These are phyloP conservation scores for Matsumyia berberina DNA, from an alignment of 2,888 invertebrate genomes.

Conservation along the genomic window DNA sequence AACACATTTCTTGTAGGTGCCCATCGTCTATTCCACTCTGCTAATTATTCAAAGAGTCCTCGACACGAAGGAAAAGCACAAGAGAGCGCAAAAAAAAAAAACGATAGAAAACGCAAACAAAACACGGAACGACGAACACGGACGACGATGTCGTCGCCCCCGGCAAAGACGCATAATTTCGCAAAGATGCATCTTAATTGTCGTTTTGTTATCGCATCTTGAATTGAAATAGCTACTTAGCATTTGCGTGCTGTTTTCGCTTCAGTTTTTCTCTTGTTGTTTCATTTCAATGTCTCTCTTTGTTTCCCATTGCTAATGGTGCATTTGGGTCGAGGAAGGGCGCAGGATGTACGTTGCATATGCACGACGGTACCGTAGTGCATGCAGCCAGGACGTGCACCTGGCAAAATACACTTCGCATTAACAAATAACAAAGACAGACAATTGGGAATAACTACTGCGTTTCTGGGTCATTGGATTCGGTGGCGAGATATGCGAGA, in stretches of 20 bases:
- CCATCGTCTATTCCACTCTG: constrained; percentile 44
- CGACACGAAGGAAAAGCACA: constrained; percentile 14
- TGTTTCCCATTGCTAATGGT: constrained; percentile 55
- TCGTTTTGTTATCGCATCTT: constrained; percentile 75
- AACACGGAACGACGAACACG: constrained; percentile 36
- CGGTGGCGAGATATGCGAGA: constrained; percentile 47
- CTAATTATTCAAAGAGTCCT: constrained; percentile 72
- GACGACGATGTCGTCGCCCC: constrained; percentile 67
- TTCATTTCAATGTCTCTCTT: constrained; percentile 54
- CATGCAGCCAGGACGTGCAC: constrained; percentile 54
- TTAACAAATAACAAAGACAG: constrained; percentile 66
- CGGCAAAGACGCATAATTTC: constrained; percentile 73
- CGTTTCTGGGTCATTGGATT: constrained; percentile 73
- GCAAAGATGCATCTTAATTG: constrained; percentile 76
- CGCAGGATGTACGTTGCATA: constrained; percentile 62
- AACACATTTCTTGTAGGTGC: constrained; percentile 57
- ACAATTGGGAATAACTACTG: constrained; percentile 64
- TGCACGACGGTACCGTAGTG: too few species aligned
- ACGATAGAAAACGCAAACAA: constrained; percentile 43
- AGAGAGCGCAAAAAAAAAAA: too few species aligned
- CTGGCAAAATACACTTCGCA: constrained; percentile 63
- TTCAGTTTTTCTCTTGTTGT: constrained; percentile 18
- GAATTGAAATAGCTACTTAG: constrained; percentile 76
- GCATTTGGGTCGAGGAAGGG: constrained; percentile 58
- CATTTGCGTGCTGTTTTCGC: constrained; percentile 70